Evolutionary conservation across 2,888 invertebrate species (phyloP), one percentile per base, ranked within the genome.

Genomic region (Druceiella hillmani): DNA sequence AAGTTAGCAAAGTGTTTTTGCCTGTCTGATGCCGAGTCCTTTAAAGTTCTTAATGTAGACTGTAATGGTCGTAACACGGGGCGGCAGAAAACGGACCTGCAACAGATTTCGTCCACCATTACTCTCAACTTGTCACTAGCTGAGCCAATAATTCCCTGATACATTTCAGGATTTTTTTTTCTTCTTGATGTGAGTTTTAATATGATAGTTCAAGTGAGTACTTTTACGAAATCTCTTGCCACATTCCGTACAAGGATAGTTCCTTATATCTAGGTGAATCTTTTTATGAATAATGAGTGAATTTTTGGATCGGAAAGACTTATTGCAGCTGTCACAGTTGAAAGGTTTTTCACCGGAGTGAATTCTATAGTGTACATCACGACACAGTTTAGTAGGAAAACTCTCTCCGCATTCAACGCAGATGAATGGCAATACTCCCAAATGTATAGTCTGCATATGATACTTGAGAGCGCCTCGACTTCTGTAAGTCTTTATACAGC

Each of bases 291-390:
- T 50, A 20, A 52, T 48, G 2, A 66, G 58, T 2, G 62, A 54
- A 48, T 60, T 56, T 38, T 55, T 57, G 17, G 61, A 57, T 35
- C 63, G 58, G 47, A 56, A 69, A 1, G 58, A 44, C 33, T 59
- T 59, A n/a, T 35, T 38, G 52, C 77, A 77, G 26, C 56, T 46
- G 3, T 55, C 45, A 48, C 77, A 77, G 5, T 47, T 43, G 50
- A 61, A 66, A 3, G 75, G 74, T 28, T 55, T 62, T n/a, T 54
- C 56, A 1, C 70, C 73, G 0, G 71, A 59, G 50, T 76, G 75
- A 6, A 64, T 49, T 0, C 61, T 56, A 1, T 51, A 29, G 59
- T 76, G 75, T 1, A 57, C 54, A 40, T 68, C 58, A 17, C 73
- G 60, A 9, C 63, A 61, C 4, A 53, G 49, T 0, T 62, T 55